A percentile compares a stretch with the other conserved stretches of the same genome.
phyloP scores from a whole-genome alignment of 2,888 invertebrate species.

The Caenorhabditis sp. region DNA sequence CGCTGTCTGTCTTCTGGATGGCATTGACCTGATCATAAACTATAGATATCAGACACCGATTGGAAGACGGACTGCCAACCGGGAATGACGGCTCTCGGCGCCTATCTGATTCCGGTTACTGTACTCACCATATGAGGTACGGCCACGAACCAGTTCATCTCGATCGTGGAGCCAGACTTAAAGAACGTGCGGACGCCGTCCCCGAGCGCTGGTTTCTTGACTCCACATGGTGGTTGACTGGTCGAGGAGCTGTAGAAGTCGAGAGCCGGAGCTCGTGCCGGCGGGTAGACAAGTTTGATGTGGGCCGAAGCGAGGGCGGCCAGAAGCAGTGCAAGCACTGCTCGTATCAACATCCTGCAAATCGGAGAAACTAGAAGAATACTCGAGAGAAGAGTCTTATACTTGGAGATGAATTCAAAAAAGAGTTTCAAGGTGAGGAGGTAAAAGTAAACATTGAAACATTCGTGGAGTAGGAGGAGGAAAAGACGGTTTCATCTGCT shows the following conservation, averaged over 20 bases:
- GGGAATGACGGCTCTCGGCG: neutral
- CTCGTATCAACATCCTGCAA: conserved; percentile 41
- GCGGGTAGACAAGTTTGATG: conserved; percentile 68
- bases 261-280: conserved; percentile 84
- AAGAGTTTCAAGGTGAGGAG: conserved; percentile 26
- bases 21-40: conserved; percentile 59
- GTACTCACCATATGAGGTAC: conserved; percentile 89
- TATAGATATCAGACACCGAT: conserved; percentile 32
- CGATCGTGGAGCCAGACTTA: conserved; percentile 86
- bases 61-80: conserved; percentile 15
- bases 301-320: conserved; percentile 49
- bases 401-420: neutral
- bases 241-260: conserved; percentile 93
- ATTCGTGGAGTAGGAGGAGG: neutral
- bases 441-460: conserved; percentile 10
- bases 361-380: neutral
- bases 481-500: conserved; percentile 1
- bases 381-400: neutral
- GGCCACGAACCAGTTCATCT: conserved; percentile 93
- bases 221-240: conserved; percentile 92
- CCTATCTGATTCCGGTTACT: conserved; percentile 30
- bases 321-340: conserved; percentile 47
- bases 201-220: conserved; percentile 85
- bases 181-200: conserved; percentile 65
- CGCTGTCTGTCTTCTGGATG: conserved; percentile 11